Percentiles rank a stretch among this genome's conserved stretches.
phyloP scores from a whole-genome alignment of 2,797 vertebrate species.

The Gymnocypris eckloni region DNA sequence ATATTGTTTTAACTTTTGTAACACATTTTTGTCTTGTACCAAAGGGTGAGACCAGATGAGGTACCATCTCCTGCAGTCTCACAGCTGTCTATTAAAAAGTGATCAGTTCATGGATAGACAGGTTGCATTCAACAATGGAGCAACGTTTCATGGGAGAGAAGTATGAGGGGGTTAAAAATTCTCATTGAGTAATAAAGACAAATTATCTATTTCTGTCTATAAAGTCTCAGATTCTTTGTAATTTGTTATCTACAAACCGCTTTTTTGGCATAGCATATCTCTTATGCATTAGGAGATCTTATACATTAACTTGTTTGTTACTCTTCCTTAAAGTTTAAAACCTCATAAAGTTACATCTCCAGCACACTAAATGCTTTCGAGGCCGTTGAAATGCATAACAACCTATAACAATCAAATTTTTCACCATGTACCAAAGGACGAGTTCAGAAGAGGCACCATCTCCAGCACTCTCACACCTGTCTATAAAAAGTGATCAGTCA shows the following conservation, averaged over 20 bases:
- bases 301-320: too few relatives aligned
- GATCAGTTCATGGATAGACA: background rate
- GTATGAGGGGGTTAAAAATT: background rate
- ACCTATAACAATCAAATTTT: too few relatives aligned
- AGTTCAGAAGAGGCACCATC: background rate
- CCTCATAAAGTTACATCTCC: too few relatives aligned
- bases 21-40: background rate
- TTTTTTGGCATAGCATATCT: too few relatives aligned
- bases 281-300: too few relatives aligned
- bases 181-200: background rate
- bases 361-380: too few relatives aligned
- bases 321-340: too few relatives aligned
- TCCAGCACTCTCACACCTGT: background rate
- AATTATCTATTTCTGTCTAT: background rate
- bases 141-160: background rate
- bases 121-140: background rate
- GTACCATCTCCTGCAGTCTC: background rate
- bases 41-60: background rate
- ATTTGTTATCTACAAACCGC: too few relatives aligned
- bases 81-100: background rate
- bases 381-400: too few relatives aligned
- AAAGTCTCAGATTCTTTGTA: too few relatives aligned
- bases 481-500: slow-evolving; percentile 7
- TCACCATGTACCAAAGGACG: too few relatives aligned
- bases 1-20: background rate